Evolutionary conservation across 2,888 invertebrate genomes (phyloP).

Genomic region (Tigriopus californicus): DNA sequence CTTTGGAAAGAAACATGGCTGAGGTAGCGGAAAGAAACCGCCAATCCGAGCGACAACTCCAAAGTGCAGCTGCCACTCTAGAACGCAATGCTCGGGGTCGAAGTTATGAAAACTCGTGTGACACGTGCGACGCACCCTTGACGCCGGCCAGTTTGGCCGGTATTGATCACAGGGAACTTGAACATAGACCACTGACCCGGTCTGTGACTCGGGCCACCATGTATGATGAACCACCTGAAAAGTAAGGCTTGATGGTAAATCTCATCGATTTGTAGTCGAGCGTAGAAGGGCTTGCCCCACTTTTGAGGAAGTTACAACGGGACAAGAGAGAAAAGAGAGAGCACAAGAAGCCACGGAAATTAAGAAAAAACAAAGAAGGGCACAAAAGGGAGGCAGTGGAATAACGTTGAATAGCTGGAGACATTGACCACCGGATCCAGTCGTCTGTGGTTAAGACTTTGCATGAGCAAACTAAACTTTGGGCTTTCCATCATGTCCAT

Average conservation of each 20-base stretch:
- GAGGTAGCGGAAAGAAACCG: constrained; percentile 1
- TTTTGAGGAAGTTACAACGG: background rate
- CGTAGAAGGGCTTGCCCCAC: background rate
- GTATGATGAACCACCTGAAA: constrained; percentile 16
- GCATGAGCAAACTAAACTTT: no score
- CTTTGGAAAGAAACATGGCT: constrained; percentile 11
- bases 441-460: no score
- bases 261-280: background rate
- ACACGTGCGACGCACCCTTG: constrained; percentile 12
- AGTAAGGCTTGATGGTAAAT: background rate
- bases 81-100: background rate
- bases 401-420: no score
- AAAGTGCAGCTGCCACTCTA: background rate
- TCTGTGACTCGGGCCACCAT: constrained; percentile 13
- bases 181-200: constrained; percentile 13
- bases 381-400: no score
- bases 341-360: no score
- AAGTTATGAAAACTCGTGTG: constrained; percentile 6
- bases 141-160: constrained; percentile 14
- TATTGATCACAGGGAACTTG: constrained; percentile 14
- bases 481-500: background rate
- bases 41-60: background rate
- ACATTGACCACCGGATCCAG: no score
- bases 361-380: no score
- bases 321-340: no score